phyloP scores from a whole-genome alignment of 1,140 invertebrate genomes.

The Zaprionus ornatus region DNA sequence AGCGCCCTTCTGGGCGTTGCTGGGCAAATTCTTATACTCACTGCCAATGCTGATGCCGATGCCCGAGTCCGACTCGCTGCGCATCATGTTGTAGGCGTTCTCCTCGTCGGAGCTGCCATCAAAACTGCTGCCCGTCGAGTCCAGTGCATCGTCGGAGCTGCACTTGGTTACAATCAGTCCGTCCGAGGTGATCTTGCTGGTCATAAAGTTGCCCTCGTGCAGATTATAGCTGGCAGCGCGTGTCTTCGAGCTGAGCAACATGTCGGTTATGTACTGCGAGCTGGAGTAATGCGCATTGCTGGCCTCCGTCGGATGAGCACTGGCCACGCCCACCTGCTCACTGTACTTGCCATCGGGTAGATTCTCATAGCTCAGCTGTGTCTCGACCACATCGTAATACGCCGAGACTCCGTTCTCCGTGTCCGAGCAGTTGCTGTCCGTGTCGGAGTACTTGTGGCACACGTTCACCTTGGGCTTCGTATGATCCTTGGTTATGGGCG shows the following conservation, averaged over 20 bases:
- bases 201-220: conserved; percentile 83
- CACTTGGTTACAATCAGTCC: conserved; percentile 82
- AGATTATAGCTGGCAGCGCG: conserved; percentile 79
- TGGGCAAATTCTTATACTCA: conserved; percentile 71
- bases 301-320: conserved; percentile 25
- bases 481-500: conserved; percentile 86
- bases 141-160: conserved; percentile 80
- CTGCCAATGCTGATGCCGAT: conserved; percentile 81
- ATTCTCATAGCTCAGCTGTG: conserved; percentile 83
- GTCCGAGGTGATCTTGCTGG: conserved; percentile 83
- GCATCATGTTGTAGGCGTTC: conserved; percentile 83
- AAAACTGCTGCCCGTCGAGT: conserved; percentile 83
- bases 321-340: conserved; percentile 66
- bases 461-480: conserved; percentile 86
- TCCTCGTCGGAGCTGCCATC: conserved; percentile 83
- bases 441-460: conserved; percentile 85
- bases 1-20: conserved; percentile 2
- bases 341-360: conserved; percentile 79
- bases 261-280: conserved; percentile 82
- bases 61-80: conserved; percentile 83
- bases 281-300: conserved; percentile 67
- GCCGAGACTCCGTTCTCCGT: conserved; percentile 81
- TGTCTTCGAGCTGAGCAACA: conserved; percentile 80
- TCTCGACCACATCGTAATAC: conserved; percentile 83
- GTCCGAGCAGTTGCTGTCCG: conserved; percentile 80